These are phyloP conservation scores for Cephus sareptanus DNA, from an alignment of 2,888 invertebrate genomes.

Conservation along the genomic window DNA sequence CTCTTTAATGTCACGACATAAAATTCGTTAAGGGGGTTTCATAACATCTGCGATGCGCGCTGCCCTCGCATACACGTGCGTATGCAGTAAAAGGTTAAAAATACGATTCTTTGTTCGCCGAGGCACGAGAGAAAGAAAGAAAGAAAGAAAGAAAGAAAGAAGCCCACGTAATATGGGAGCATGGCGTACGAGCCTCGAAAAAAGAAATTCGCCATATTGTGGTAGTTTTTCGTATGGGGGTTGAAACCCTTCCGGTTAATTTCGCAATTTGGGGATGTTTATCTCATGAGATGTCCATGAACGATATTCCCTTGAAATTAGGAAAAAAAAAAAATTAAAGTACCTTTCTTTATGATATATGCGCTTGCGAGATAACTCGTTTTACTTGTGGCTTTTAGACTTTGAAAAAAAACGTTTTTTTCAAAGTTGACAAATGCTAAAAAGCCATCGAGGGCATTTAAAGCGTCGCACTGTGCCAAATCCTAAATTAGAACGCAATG, in stretches of 20 bases:
- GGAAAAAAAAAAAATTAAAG: background rate
- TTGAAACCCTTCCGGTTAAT: too few species aligned
- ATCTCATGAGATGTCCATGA: background rate
- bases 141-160: conserved; percentile 14
- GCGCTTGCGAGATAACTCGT: background rate
- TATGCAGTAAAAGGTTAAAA: conserved; percentile 42
- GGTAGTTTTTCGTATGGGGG: background rate
- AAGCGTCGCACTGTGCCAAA: conserved; percentile 17
- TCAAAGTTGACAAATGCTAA: background rate
- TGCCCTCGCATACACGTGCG: conserved; percentile 14
- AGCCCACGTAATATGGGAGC: conserved; percentile 5
- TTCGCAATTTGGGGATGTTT: background rate
- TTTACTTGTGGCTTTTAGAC: background rate
- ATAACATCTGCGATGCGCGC: conserved; percentile 22
- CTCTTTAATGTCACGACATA: conserved; percentile 34
- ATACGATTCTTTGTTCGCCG: conserved; percentile 44
- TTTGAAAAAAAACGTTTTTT: background rate
- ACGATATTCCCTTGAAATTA: background rate
- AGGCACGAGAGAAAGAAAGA: background rate
- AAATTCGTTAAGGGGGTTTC: conserved; percentile 35
- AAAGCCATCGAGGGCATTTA: background rate
- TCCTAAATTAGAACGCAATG: conserved; percentile 16
- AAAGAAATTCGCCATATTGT: background rate
- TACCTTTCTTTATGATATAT: background rate
- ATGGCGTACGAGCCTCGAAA: conserved; percentile 8